Evolutionary conservation across 1,140 invertebrate genomes (phyloP).

Genomic region (Pollicipes pollicipes): DNA sequence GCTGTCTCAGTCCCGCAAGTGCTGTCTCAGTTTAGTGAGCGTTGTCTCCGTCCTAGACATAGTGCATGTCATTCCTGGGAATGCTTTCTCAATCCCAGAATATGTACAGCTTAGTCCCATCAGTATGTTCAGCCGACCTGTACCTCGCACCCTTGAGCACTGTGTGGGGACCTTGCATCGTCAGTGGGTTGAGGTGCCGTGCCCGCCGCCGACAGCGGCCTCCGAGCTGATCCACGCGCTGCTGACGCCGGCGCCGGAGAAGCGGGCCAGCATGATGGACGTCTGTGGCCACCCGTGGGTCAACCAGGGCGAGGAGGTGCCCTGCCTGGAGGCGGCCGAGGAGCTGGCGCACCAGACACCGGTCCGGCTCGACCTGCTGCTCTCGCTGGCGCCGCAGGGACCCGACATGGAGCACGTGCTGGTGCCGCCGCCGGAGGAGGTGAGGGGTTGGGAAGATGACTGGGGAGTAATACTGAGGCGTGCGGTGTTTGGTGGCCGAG

Average conservation of each 20-base stretch:
- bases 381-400: constrained; percentile 49
- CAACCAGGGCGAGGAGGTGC: constrained; percentile 71
- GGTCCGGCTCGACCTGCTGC: constrained; percentile 61
- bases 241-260: not conserved
- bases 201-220: not conserved
- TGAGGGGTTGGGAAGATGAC: too few relatives aligned
- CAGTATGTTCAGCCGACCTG: too few relatives aligned
- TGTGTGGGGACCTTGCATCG: too few relatives aligned
- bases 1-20: too few relatives aligned
- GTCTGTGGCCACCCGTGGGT: constrained; percentile 84
- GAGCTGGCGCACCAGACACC: constrained; percentile 72
- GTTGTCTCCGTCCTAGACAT: too few relatives aligned
- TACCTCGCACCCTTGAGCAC: too few relatives aligned
- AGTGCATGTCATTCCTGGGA: too few relatives aligned
- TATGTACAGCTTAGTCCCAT: too few relatives aligned
- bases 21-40: too few relatives aligned
- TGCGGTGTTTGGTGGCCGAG: too few relatives aligned
- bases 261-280: constrained; percentile 35
- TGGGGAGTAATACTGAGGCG: too few relatives aligned
- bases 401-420: not conserved
- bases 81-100: too few relatives aligned
- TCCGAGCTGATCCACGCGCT: not conserved
- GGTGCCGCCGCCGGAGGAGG: not conserved
- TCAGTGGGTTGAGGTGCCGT: not conserved
- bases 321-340: constrained; percentile 69